Conservation (phyloP, 2,797 vertebrate species). For the Hybognathus amarus region DNA sequence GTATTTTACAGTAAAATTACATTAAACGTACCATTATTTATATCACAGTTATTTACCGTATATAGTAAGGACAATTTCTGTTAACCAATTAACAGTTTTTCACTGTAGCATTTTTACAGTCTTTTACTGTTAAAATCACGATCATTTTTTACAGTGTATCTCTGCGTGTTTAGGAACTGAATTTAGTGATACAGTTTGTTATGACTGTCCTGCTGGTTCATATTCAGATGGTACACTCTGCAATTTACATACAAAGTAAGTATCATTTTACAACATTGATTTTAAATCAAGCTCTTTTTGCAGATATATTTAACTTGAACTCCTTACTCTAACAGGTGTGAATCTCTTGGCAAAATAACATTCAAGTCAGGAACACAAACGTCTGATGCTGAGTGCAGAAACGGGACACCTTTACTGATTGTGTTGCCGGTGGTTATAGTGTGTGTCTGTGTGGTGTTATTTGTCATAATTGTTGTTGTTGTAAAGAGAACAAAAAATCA, state of each 20-base stretch:
- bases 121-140: too few relatives aligned
- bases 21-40: too few relatives aligned
- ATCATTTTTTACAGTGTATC: too few relatives aligned
- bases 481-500: not conserved
- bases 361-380: slow-evolving; percentile 48
- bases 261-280: not conserved
- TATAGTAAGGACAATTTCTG: too few relatives aligned
- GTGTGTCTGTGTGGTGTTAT: not conserved
- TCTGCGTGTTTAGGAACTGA: slow-evolving; percentile 58
- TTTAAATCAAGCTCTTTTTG: not conserved
- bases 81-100: too few relatives aligned
- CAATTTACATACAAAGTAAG: slow-evolving; percentile 65
- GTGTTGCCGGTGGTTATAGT: not conserved
- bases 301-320: not conserved
- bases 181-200: slow-evolving; percentile 59
- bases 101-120: too few relatives aligned
- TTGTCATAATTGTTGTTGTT: too few relatives aligned
- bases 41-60: too few relatives aligned
- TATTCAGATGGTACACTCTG: slow-evolving; percentile 66
- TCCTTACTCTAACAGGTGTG: slow-evolving; percentile 61
- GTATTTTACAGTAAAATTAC: too few relatives aligned
- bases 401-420: not conserved
- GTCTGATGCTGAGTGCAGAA: slow-evolving; percentile 53
- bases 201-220: slow-evolving; percentile 58
- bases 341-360: slow-evolving; percentile 19